Percentiles rank a stretch among this genome's conserved stretches.
Conservation (phyloP, 2,797 vertebrate genomes). For the Petrocephalus sullivani region DNA sequence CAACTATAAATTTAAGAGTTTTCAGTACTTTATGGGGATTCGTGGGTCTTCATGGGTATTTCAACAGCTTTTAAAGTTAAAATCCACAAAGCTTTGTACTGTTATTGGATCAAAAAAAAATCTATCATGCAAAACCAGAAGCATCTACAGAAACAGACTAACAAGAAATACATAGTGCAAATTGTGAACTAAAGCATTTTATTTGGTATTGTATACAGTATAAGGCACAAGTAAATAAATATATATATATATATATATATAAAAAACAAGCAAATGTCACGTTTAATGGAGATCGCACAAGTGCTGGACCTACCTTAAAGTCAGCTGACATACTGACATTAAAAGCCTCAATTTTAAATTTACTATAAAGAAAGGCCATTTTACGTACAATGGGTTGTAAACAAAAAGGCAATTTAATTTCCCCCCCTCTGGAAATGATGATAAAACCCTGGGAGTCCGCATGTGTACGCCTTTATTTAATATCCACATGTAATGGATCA, state of each 20-base stretch:
- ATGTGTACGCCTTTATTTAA: slow-evolving; percentile 31
- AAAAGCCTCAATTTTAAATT: slow-evolving; percentile 24
- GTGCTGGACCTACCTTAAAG: slow-evolving; percentile 45
- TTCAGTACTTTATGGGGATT: neutral
- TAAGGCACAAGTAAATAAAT: slow-evolving; percentile 35
- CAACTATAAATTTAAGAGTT: neutral
- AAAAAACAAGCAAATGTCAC: slow-evolving; percentile 32
- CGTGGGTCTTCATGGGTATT: neutral
- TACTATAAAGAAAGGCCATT: neutral
- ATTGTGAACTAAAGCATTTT: slow-evolving; percentile 52
- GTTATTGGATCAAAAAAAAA: slow-evolving; percentile 18
- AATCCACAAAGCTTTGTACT: neutral
- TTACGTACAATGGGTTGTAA: slow-evolving; percentile 25
- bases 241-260: neutral
- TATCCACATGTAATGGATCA: slow-evolving; percentile 36
- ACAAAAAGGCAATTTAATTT: slow-evolving; percentile 4
- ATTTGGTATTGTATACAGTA: slow-evolving; percentile 47
- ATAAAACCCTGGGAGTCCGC: slow-evolving; percentile 22
- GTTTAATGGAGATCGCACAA: slow-evolving; percentile 35
- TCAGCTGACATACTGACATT: slow-evolving; percentile 34
- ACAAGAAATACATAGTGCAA: slow-evolving; percentile 50
- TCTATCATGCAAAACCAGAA: slow-evolving; percentile 14
- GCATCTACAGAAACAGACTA: slow-evolving; percentile 41
- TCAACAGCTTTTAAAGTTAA: neutral
- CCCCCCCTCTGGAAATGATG: neutral